Base-by-base conservation (phyloP, 2,113 vertebrate species). In the Thryonomys swinderianus region DNA sequence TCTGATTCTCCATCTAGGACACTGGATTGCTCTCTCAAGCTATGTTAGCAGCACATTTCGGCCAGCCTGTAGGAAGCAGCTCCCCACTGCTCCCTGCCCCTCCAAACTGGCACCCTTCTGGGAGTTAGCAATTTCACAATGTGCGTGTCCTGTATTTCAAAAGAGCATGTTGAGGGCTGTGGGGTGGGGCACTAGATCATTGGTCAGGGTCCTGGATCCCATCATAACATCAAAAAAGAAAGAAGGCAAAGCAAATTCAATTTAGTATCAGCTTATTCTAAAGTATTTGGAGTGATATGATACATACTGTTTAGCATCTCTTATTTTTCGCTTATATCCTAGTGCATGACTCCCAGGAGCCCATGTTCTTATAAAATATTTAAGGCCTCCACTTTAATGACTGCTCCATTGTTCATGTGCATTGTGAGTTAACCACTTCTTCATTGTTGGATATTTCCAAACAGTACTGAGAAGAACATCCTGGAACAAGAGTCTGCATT, bases 361-460 rank as follows among this genome's bases (percentile, higher is more conserved):
- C 25, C 10, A 2, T 7, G 4, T 90, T 84, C 80, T 37, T 74
- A 27, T 42, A 40, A 57, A 62, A 87, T 9, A 5, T 40, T 85
- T 71, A 40, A 48, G 91, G 85, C 57, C 23, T 61, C 76, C 55
- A 55, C 66, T 73, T 27, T 8, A 71, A 48, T 62, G 84, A 32
- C 40, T 66, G 25, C n/a, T 67, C 66, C 83, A 40, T 51, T 42
- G 21, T 71, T 57, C 48, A 51, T 23, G 14, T 48, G 40, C 87
- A 64, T 40, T 7, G 2, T 66, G 12, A 61, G 25, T 92, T 79
- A 92, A 40, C 40, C 78, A 34, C 61, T 95, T 67, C 23, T 81
- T 90, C 21, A 40, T 7, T 69, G 3, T 40, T 79, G n/a, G 34
- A 23, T 82, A 23, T 85, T 76, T 86, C 67, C 78, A 94, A 97